A percentile compares a stretch with the other conserved stretches of the same genome.
These are phyloP conservation scores for Sitta europaea DNA, from an alignment of 2,113 vertebrate genomes.

Conservation along the genomic window DNA sequence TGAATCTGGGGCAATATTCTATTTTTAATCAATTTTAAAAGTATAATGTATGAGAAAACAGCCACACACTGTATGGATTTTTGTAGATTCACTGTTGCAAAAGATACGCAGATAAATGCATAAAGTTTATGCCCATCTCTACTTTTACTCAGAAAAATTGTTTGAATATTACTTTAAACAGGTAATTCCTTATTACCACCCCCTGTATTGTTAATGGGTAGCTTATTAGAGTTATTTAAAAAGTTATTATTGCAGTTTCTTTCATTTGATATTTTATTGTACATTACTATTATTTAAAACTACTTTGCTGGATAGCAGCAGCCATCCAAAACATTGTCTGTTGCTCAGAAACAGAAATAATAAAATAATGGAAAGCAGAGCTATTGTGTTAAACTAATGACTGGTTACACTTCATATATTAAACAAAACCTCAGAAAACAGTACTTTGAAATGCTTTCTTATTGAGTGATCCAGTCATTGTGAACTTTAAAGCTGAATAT, in stretches of 20 bases:
- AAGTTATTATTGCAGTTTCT: conserved; percentile 24
- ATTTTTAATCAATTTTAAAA: conserved; percentile 23
- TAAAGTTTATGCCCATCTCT: background rate
- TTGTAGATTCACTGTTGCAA: background rate
- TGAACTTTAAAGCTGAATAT: background rate
- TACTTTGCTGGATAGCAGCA: background rate
- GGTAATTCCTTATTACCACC: background rate
- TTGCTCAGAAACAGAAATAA: background rate
- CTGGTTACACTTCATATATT: background rate
- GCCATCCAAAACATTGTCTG: background rate
- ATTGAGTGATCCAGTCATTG: background rate
- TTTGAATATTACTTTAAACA: conserved; percentile 28
- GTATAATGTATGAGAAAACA: background rate
- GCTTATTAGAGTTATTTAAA: conserved; percentile 49
- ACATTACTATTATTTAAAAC: background rate
- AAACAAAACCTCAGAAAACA: background rate
- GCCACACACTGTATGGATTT: background rate
- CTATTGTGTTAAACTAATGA: background rate
- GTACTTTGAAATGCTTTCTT: background rate
- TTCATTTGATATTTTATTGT: background rate
- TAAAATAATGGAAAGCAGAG: background rate
- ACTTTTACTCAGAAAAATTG: background rate
- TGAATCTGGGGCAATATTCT: conserved; percentile 2
- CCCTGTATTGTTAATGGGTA: conserved; percentile 33
- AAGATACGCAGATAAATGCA: background rate